phyloP scores from a whole-genome alignment of 1,140 invertebrate genomes.

The Probaryconus sp. region DNA sequence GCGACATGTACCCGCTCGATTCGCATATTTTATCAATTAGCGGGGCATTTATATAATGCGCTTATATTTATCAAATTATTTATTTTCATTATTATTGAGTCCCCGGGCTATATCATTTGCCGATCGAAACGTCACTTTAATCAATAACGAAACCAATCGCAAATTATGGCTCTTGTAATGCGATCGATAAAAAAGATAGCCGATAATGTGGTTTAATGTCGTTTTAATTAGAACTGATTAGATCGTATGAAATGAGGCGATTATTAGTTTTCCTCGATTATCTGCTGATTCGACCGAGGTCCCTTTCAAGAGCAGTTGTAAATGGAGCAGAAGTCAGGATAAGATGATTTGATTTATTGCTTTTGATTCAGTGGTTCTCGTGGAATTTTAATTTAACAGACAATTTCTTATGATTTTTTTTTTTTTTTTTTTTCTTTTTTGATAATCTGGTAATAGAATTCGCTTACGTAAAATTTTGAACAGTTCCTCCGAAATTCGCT shows the following conservation, averaged over 20 bases:
- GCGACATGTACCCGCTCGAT: slow-evolving; percentile 20
- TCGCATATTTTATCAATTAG: slow-evolving; percentile 36
- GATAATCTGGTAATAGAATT: too few species aligned
- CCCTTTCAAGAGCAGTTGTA: too few species aligned
- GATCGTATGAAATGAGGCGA: too few species aligned
- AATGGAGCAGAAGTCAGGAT: too few species aligned
- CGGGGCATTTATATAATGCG: slow-evolving; percentile 55
- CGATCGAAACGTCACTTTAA: slow-evolving; percentile 34
- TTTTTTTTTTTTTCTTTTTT: background rate
- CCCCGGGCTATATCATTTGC: slow-evolving; percentile 39
- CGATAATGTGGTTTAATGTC: too few species aligned
- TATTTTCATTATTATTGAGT: slow-evolving; percentile 43
- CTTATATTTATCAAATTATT: slow-evolving; percentile 56
- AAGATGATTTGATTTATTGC: too few species aligned
- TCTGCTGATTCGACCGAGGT: too few species aligned
- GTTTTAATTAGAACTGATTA: too few species aligned
- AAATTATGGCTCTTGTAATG: background rate
- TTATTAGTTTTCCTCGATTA: too few species aligned
- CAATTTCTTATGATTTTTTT: too few species aligned
- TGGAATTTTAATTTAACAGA: too few species aligned
- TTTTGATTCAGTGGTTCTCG: too few species aligned
- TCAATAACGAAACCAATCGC: slow-evolving; percentile 20
- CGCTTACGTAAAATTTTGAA: background rate
- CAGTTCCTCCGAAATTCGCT: slow-evolving; percentile 1
- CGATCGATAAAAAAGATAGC: background rate